Evolutionary conservation across 2,113 vertebrate species (phyloP).

Genomic region (Myotis lucifugus): DNA sequence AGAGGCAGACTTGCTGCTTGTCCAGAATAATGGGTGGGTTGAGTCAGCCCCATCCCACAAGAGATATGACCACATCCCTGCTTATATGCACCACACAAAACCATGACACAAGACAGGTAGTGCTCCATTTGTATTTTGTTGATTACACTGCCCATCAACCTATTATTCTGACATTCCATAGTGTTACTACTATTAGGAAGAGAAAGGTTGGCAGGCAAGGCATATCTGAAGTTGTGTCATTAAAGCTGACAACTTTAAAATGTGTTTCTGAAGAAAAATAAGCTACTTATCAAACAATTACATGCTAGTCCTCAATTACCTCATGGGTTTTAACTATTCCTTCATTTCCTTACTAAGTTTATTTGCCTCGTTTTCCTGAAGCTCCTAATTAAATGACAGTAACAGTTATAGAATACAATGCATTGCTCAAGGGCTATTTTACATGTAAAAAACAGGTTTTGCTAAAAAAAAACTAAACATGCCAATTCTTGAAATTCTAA

Average conservation of each 20-base stretch:
- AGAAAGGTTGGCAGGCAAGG: conserved; percentile 57
- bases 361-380: conserved; percentile 38
- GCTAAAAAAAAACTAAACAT: not conserved
- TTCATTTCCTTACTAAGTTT: conserved; percentile 34
- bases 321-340: conserved; percentile 35
- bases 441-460: not conserved
- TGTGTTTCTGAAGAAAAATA: conserved; percentile 60
- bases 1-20: not conserved
- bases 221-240: conserved; percentile 62
- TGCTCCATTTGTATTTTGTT: conserved; percentile 31
- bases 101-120: conserved; percentile 14
- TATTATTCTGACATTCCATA: conserved; percentile 72
- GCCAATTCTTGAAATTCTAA: not conserved
- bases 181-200: conserved; percentile 58
- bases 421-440: not conserved
- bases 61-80: conserved; percentile 18
- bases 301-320: conserved; percentile 52
- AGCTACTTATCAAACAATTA: conserved; percentile 51
- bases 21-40: conserved; percentile 43
- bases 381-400: conserved; percentile 60
- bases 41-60: not conserved
- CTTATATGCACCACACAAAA: not conserved
- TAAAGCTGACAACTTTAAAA: conserved; percentile 75
- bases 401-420: conserved; percentile 59
- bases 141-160: not conserved